phyloP scores from a whole-genome alignment of 2,888 invertebrate species.

The Polymixis lichenea region DNA sequence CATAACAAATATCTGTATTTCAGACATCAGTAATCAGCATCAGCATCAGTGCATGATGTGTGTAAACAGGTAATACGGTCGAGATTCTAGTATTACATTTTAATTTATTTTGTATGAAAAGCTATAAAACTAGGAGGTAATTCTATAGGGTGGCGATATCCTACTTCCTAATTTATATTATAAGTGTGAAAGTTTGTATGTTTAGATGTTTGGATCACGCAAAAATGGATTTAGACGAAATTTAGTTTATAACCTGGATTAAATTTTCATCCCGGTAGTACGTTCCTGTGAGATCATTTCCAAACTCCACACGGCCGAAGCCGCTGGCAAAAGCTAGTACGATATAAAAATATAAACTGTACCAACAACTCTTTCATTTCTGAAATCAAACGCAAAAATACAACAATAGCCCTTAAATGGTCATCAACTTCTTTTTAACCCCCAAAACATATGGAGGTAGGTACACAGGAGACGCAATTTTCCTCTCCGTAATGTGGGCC shows the following conservation, averaged over 20 bases:
- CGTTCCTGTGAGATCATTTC: too few relatives aligned
- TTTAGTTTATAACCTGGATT: too few relatives aligned
- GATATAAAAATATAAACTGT: neutral
- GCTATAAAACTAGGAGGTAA: neutral
- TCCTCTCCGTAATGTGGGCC: conserved; percentile 35
- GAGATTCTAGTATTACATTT: neutral
- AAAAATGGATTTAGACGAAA: too few relatives aligned
- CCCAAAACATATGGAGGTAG: conserved; percentile 24
- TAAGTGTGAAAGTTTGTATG: too few relatives aligned
- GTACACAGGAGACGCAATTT: conserved; percentile 53
- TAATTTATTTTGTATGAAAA: neutral
- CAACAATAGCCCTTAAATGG: conserved; percentile 35
- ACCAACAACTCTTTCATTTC: neutral
- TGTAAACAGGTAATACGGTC: neutral
- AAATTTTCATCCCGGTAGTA: too few relatives aligned
- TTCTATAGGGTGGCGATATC: neutral
- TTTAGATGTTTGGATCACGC: too few relatives aligned
- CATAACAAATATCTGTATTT: too few relatives aligned
- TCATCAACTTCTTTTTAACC: conserved; percentile 34
- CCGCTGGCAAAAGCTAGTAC: neutral
- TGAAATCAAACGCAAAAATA: conserved; percentile 11
- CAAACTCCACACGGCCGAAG: too few relatives aligned
- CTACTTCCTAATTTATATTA: too few relatives aligned
- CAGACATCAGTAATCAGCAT: too few relatives aligned
- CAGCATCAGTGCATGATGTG: too few relatives aligned